These are phyloP conservation scores for Columba janthina DNA, from an alignment of 2,113 vertebrate species.

Conservation along the genomic window DNA sequence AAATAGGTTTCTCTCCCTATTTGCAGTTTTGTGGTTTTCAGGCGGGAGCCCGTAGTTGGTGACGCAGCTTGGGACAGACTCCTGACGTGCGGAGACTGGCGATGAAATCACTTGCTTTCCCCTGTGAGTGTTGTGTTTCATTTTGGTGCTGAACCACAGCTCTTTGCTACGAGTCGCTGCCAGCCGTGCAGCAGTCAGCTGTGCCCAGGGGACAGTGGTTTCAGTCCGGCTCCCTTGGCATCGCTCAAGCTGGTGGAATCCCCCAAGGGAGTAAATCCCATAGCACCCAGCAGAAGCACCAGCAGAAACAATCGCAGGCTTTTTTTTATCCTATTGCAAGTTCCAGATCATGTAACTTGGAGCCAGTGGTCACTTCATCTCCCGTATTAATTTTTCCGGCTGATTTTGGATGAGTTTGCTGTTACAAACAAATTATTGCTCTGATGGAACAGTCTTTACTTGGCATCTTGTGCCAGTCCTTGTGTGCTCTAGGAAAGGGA, in stretches of 20 bases:
- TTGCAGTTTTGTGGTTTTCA: neutral
- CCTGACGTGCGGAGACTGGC: fast-evolving
- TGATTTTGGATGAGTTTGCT: neutral
- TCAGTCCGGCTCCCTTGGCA: neutral
- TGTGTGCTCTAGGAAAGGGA: neutral
- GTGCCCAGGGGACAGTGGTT: neutral
- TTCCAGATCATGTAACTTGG: neutral
- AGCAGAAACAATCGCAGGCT: constrained; percentile 16
- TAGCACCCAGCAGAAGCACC: constrained; percentile 20
- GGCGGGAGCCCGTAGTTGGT: neutral
- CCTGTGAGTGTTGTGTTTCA: neutral
- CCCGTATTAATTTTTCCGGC: neutral
- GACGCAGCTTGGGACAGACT: neutral
- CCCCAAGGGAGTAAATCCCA: neutral
- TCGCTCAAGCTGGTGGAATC: neutral
- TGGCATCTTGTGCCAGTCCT: neutral
- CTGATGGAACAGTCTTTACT: neutral
- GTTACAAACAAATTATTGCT: neutral
- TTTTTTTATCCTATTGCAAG: constrained; percentile 14
- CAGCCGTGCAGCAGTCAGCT: neutral
- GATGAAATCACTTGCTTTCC: neutral
- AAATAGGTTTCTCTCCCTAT: neutral
- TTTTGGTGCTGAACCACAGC: neutral
- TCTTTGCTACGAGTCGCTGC: neutral
- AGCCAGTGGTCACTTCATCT: neutral